Percentiles rank a stretch among this genome's conserved stretches.
Conservation (phyloP, 2,888 invertebrate genomes). For the Drosophila colorata region DNA sequence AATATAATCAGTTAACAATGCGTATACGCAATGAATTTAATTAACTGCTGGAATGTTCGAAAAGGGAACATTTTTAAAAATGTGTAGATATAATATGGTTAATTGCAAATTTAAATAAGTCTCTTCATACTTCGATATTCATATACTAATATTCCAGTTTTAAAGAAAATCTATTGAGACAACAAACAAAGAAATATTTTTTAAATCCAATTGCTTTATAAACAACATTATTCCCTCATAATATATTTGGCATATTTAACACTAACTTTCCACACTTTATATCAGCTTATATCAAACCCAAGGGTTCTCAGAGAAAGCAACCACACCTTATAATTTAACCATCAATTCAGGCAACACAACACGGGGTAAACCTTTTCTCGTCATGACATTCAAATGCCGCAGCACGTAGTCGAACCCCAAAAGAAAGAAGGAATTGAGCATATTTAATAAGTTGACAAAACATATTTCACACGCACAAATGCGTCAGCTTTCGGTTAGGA, state of each 20-base stretch:
- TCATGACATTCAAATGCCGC: constrained; percentile 53
- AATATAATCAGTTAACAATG: constrained; percentile 19
- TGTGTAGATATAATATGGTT: neutral
- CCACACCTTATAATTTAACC: constrained; percentile 60
- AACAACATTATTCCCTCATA: neutral
- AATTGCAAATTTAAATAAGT: neutral
- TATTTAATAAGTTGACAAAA: constrained; percentile 81
- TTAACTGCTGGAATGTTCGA: constrained; percentile 7
- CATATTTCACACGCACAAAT: constrained; percentile 80
- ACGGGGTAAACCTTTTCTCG: constrained; percentile 14
- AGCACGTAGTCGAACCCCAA: constrained; percentile 54
- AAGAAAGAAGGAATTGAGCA: constrained; percentile 59
- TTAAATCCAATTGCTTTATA: neutral
- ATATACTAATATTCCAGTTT: neutral
- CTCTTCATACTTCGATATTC: no score
- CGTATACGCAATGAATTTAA: constrained; percentile 22
- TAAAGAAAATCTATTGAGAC: no score
- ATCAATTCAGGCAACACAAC: constrained; percentile 34
- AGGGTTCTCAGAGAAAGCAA: neutral
- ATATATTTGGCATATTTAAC: constrained; percentile 4
- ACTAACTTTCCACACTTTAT: constrained; percentile 14
- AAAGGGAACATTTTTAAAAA: neutral
- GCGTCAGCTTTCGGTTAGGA: constrained; percentile 57
- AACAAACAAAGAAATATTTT: no score
- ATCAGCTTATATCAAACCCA: constrained; percentile 1